phyloP scores from a whole-genome alignment of 2,797 vertebrate genomes.

The Helarctos malayanus region DNA sequence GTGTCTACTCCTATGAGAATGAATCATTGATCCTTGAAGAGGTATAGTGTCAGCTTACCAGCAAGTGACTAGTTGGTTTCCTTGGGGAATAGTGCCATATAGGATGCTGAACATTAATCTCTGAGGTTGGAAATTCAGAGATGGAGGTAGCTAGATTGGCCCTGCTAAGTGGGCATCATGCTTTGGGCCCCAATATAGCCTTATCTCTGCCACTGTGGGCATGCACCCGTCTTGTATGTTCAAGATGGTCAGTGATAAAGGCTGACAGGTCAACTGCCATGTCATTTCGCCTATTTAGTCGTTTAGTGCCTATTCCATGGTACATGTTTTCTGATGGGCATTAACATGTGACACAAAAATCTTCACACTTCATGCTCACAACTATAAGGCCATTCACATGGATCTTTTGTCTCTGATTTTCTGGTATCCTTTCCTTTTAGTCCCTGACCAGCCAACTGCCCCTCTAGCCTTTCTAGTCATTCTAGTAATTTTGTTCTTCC shows the following conservation, averaged over 20 bases:
- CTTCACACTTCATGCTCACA: background rate
- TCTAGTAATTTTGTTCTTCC: background rate
- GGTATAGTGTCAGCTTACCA: background rate
- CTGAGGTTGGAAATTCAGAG: background rate
- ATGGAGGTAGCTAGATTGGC: background rate
- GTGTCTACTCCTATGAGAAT: background rate
- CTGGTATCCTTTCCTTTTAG: slow-evolving; percentile 17
- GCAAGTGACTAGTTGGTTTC: background rate
- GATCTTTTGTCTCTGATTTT: background rate
- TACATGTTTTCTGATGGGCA: background rate
- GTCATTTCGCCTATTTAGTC: background rate
- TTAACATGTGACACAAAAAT: background rate
- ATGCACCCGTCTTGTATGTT: background rate
- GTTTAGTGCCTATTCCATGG: background rate
- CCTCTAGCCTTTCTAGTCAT: background rate
- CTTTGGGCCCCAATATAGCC: background rate
- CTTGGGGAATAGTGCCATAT: background rate
- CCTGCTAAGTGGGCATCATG: background rate
- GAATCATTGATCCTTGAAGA: background rate
- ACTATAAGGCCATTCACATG: background rate
- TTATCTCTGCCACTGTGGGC: background rate
- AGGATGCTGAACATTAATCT: background rate
- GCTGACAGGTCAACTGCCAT: background rate
- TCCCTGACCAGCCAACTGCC: background rate
- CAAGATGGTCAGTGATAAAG: background rate